Base-by-base conservation (phyloP, 2,888 invertebrate genomes). In the Anorthoa munda region DNA sequence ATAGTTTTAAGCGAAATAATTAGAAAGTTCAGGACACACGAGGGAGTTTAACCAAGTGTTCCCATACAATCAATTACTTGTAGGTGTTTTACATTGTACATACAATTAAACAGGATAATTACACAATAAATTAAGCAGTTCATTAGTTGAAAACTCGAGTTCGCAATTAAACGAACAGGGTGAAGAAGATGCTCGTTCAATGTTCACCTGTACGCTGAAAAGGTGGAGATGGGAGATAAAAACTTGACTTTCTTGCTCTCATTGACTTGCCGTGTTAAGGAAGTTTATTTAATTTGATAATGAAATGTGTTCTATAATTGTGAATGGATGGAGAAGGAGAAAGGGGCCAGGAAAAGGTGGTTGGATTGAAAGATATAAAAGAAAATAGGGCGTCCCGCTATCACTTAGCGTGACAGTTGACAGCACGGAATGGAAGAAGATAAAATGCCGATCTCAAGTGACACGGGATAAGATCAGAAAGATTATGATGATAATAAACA, bases 41-140 rank as follows among this genome's bases (percentile, higher is more conserved):
- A 23, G 48, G n/a, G 26, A 66, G 45, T 61, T 63, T 48, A 71
- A 80, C 58, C 23, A 68, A 64, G 26, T 73, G 66, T 70, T 67
- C 67, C 18, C 55, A 75, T 83, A 51, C 69, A 75, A 78, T 77
- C 72, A 75, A 79, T 84, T 82, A 78, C 72, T 66, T 72, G 72
- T 56, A 66, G 59, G 66, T 80, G 66, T 66, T 78, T 74, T 60
- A 77, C 75, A 58, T 64, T 68, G 66, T 67, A 75, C 61, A 65
- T 26, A 73, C 85, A 86, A 78, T 85, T 81, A 86, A 78, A 68
- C 55, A 53, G 63, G 77, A 82, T 86, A 88, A 87, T 84, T 83
- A 83, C 79, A 75, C 78, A 65, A 84, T 87, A 84, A 87, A 86
- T 87, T 80, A 70, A 75, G 72, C 67, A 66, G 72, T 76, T 83